Evolutionary conservation across 1,140 invertebrate species (phyloP), one percentile per base, ranked within the genome.

Genomic region (Homalodisca vitripennis): DNA sequence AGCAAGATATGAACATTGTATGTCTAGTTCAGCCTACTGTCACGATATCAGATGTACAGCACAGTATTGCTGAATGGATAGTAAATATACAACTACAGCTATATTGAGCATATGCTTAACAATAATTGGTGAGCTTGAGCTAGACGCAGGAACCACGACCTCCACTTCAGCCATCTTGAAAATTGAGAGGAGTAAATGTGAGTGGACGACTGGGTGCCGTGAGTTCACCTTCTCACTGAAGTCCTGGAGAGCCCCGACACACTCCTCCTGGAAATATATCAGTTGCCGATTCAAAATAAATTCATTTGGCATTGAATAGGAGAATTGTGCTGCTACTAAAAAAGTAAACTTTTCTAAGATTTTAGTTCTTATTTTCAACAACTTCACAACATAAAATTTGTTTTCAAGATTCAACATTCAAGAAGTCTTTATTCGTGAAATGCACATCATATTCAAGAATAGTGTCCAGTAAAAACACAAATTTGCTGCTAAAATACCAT

Each of bases 141-240:
- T 75, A 13, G 71, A 57, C n/a, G 72, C 72, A n/a, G 81, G 80
- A 48, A 80, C 71, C 26, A 89, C 84, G 32, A 92, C 89, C 78
- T 93, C 91, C 22, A 94, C 91, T 82, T 94, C 91, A n/a, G 92
- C 92, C 82, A 94, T 92, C 82, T 94, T 94, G 80, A 94, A 92
- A 77, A 94, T 92, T 71, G 92, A 94, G 12, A 95, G 84, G 14
- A 94, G 83, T 34, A 92, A 86, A 80, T 95, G 91, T 24, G 90
- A 92, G 73, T 92, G 89, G 66, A 95, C 88, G 75, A 93, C 90
- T 51, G 91, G 87, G 77, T 93, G 87, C 74, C 90, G 89, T 31
- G 87, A 87, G 80, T 94, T 94, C 74, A 95, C 93, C 75, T 92
- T 89, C 51, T 89, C 85, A 75, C 90, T 92, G 55, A 95, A 86